These are phyloP conservation scores for Lutjanus campechanus DNA, from an alignment of 2,797 vertebrate species.

Conservation along the genomic window DNA sequence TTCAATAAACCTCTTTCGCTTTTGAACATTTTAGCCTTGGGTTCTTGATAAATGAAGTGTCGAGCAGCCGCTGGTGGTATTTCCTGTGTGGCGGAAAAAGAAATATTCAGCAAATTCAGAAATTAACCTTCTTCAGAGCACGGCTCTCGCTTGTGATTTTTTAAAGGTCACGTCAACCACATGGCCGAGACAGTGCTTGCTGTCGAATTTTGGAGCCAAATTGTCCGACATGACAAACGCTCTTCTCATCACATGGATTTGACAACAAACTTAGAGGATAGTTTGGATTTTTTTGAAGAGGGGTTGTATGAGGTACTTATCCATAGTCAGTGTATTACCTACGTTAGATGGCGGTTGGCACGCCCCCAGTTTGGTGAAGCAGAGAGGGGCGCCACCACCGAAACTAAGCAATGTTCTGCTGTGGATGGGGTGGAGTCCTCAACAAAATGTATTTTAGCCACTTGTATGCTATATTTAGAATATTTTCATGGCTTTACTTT, in stretches of 20 bases:
- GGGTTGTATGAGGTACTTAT: no score
- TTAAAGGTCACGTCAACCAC: constrained; percentile 62
- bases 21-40: constrained; percentile 60
- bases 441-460: no score
- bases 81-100: constrained; percentile 54
- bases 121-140: constrained; percentile 44
- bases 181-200: not conserved
- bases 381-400: no score
- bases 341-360: no score
- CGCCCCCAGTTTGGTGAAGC: no score
- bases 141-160: constrained; percentile 22
- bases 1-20: constrained; percentile 64
- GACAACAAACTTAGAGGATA: not conserved
- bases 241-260: not conserved
- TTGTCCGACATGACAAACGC: not conserved
- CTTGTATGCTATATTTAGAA: no score
- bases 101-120: constrained; percentile 63
- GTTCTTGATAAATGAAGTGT: constrained; percentile 72
- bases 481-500: no score
- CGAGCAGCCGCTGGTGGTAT: constrained; percentile 47
- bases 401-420: no score
- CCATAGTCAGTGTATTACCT: no score
- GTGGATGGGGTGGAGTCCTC: no score
- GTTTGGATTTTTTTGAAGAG: no score
- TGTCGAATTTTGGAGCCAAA: not conserved